Evolutionary conservation across 2,888 invertebrate species (phyloP).

Genomic region (Margaritifera margaritifera): DNA sequence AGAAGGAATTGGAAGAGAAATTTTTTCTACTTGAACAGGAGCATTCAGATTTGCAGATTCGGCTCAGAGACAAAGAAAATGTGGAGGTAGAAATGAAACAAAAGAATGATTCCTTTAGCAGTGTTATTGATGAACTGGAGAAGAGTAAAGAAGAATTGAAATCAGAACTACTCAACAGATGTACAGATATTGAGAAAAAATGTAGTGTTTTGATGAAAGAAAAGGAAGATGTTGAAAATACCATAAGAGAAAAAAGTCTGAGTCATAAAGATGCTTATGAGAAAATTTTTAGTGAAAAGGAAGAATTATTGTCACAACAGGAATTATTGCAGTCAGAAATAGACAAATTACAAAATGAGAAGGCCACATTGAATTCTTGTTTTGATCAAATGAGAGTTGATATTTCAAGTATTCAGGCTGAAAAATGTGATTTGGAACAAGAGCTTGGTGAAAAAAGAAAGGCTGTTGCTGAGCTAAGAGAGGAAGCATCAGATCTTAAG

Average conservation of each 20-base stretch:
- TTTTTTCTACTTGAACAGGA: too few relatives aligned
- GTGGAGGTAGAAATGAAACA: slow-evolving; percentile 6
- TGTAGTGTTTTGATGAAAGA: slow-evolving; percentile 6
- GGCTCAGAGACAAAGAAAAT: slow-evolving; percentile 1
- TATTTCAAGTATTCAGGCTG: slow-evolving; percentile 6
- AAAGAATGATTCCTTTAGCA: slow-evolving; percentile 3
- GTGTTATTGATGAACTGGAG: slow-evolving; percentile 20
- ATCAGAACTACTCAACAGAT: slow-evolving; percentile 5
- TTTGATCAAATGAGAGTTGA: too few relatives aligned
- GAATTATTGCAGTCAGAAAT: background rate
- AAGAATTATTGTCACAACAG: slow-evolving; percentile 3
- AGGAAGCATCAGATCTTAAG: slow-evolving; percentile 9
- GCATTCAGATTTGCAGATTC: too few relatives aligned
- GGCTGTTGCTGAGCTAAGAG: background rate
- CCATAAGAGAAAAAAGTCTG: slow-evolving; percentile 1
- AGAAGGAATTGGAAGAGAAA: too few relatives aligned
- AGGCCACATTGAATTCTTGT: background rate
- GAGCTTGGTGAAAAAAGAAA: background rate
- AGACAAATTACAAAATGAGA: background rate
- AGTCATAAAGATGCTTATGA: slow-evolving; percentile 6
- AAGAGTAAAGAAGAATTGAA: slow-evolving; percentile 21
- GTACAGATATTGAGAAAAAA: slow-evolving; percentile 9
- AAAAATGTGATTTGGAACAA: slow-evolving; percentile 20
- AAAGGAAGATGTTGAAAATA: slow-evolving; percentile 2
- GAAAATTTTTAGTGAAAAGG: slow-evolving; percentile 1